Evolutionary conservation across 2,797 vertebrate species (phyloP).

Genomic region (Melanotaenia trifasciata): DNA sequence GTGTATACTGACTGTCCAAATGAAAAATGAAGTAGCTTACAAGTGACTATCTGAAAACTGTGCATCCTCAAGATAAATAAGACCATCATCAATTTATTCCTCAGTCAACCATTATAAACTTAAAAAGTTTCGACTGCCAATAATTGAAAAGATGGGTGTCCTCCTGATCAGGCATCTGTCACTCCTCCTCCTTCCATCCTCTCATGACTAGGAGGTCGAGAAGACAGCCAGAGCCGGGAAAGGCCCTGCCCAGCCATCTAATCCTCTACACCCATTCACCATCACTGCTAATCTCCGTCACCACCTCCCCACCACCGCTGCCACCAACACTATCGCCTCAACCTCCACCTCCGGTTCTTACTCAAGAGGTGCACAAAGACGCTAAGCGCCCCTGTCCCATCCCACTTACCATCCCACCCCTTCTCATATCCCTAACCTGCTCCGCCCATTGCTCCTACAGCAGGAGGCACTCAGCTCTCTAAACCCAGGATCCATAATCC

Average conservation of each 20-base stretch:
- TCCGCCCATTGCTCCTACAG: constrained; percentile 74
- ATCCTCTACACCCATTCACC: constrained; percentile 96
- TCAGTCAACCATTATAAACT: constrained; percentile 14
- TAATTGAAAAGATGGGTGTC: constrained; percentile 54
- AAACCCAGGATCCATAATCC: constrained; percentile 74
- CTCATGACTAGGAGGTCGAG: constrained; percentile 64
- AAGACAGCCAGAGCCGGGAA: constrained; percentile 75
- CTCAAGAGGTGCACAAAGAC: constrained; percentile 84
- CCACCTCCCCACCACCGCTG: constrained; percentile 61
- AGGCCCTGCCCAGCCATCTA: constrained; percentile 85
- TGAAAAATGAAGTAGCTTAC: constrained; percentile 81
- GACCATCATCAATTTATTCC: background rate
- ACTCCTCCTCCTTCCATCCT: constrained; percentile 68
- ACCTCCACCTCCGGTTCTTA: constrained; percentile 74
- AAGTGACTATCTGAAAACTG: background rate
- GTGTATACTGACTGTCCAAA: constrained; percentile 82
- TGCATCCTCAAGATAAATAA: background rate
- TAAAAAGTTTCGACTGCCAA: constrained; percentile 37
- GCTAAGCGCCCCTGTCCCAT: constrained; percentile 67
- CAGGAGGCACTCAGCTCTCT: constrained; percentile 76
- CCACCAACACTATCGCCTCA: constrained; percentile 70
- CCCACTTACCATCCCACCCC: constrained; percentile 68
- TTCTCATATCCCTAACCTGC: constrained; percentile 73
- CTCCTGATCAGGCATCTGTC: constrained; percentile 78
- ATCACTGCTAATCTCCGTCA: constrained; percentile 94